A percentile compares a stretch with the other conserved stretches of the same genome.
Conservation (phyloP, 2,797 vertebrate genomes). For the Clarias platycephalus region DNA sequence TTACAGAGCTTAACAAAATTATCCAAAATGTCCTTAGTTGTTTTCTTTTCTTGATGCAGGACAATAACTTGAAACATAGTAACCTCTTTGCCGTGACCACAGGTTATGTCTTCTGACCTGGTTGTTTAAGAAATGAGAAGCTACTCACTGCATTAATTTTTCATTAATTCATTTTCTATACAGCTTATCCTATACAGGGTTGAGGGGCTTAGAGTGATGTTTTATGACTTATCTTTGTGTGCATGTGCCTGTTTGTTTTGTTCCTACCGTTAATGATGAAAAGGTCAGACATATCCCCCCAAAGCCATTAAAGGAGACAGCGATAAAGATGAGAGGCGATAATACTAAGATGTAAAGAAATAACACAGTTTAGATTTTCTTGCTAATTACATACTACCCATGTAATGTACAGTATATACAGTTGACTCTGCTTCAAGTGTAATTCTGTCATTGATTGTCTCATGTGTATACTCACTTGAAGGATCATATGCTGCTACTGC, state of each 20-base stretch:
- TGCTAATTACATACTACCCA: not conserved
- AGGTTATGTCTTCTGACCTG: no score
- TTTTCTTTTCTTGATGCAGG: no score
- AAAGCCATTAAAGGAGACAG: constrained; percentile 85
- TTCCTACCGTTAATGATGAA: constrained; percentile 85
- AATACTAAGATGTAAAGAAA: constrained; percentile 62
- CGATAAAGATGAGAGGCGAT: constrained; percentile 81
- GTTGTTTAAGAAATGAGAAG: no score
- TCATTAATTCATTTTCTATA: no score
- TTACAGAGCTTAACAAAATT: no score
- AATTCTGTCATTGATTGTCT: not conserved
- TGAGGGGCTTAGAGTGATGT: no score
- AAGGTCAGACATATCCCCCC: constrained; percentile 90
- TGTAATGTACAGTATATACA: not conserved
- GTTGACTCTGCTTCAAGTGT: not conserved
- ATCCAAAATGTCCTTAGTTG: no score
- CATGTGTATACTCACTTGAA: constrained; percentile 67
- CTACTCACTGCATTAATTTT: no score
- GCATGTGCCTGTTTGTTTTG: not conserved
- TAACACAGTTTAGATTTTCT: not conserved
- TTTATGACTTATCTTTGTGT: not conserved
- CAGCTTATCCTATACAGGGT: no score
- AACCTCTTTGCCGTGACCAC: no score
- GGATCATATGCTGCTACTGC: constrained; percentile 77
- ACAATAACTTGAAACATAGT: no score